Conservation (phyloP, 2,113 vertebrate genomes). For the Noturus placidus region DNA sequence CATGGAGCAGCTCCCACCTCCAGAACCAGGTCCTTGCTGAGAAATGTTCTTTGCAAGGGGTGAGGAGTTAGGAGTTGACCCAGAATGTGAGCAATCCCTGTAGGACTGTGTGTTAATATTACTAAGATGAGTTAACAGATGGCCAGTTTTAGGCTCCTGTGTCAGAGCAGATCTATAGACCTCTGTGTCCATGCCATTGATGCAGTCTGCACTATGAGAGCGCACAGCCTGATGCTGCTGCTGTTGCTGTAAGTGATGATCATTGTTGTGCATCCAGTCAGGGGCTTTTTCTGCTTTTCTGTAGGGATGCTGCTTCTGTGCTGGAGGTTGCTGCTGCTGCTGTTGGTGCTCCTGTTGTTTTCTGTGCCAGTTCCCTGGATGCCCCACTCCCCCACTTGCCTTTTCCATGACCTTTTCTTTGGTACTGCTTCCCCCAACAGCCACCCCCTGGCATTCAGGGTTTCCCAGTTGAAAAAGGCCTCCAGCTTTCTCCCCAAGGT, state of each 20-base stretch:
- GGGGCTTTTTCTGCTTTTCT: slow-evolving; percentile 82
- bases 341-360: slow-evolving; percentile 68
- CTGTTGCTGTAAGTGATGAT: slow-evolving; percentile 65
- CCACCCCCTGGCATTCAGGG: slow-evolving; percentile 76
- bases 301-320: slow-evolving; percentile 74
- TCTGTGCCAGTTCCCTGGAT: slow-evolving; percentile 73
- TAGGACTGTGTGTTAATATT: slow-evolving; percentile 77
- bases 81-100: slow-evolving; percentile 85
- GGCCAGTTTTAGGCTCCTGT: slow-evolving; percentile 75
- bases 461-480: slow-evolving; percentile 82
- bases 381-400: slow-evolving; percentile 62
- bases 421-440: slow-evolving; percentile 70
- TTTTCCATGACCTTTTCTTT: slow-evolving; percentile 83
- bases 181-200: slow-evolving; percentile 78
- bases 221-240: slow-evolving; percentile 73
- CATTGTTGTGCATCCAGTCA: slow-evolving; percentile 80
- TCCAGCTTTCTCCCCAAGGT: slow-evolving; percentile 80
- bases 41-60: slow-evolving; percentile 69
- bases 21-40: slow-evolving; percentile 60
- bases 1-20: slow-evolving; percentile 79
- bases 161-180: slow-evolving; percentile 74
- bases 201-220: slow-evolving; percentile 84
- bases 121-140: slow-evolving; percentile 70
- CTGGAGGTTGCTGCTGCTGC: slow-evolving; percentile 53
- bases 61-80: slow-evolving; percentile 69